Evolutionary conservation across 2,888 invertebrate species (phyloP).

Genomic region (Nipponacmea schrenckii): DNA sequence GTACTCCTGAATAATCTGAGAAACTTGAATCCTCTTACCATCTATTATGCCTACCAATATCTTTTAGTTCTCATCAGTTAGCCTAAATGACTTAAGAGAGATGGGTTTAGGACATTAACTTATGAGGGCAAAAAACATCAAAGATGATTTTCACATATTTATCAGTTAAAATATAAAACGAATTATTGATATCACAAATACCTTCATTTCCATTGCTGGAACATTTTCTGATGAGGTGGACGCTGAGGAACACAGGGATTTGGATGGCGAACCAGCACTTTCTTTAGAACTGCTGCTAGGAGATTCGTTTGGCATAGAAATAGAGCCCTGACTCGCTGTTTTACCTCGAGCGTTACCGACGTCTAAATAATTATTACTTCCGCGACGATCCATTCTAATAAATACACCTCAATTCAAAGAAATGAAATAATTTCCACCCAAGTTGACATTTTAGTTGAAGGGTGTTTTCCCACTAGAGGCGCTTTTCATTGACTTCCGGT

Average conservation of each 20-base stretch:
- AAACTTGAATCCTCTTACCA: too few species aligned
- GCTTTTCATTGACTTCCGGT: neutral
- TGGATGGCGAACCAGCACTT: conserved; percentile 57
- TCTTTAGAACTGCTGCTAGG: conserved; percentile 49
- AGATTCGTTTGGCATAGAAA: conserved; percentile 42
- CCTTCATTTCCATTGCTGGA: conserved; percentile 40
- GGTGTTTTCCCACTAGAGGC: conserved; percentile 7
- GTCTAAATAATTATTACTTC: conserved; percentile 22
- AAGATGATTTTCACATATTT: too few species aligned
- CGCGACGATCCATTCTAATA: conserved; percentile 21
- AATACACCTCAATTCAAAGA: neutral
- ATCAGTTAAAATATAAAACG: too few species aligned
- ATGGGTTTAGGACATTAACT: too few species aligned
- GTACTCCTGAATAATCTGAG: too few species aligned
- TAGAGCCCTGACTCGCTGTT: conserved; percentile 19
- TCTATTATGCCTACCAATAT: too few species aligned
- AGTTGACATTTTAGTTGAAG: neutral
- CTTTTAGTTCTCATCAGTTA: too few species aligned
- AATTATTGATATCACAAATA: neutral
- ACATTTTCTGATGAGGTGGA: conserved; percentile 65
- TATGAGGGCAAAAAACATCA: too few species aligned
- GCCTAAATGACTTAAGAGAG: too few species aligned
- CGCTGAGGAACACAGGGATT: conserved; percentile 62
- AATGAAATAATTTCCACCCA: neutral
- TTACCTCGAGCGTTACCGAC: conserved; percentile 10